These are phyloP conservation scores for Serinus canaria DNA, from an alignment of 2,113 vertebrate species.

Conservation along the genomic window DNA sequence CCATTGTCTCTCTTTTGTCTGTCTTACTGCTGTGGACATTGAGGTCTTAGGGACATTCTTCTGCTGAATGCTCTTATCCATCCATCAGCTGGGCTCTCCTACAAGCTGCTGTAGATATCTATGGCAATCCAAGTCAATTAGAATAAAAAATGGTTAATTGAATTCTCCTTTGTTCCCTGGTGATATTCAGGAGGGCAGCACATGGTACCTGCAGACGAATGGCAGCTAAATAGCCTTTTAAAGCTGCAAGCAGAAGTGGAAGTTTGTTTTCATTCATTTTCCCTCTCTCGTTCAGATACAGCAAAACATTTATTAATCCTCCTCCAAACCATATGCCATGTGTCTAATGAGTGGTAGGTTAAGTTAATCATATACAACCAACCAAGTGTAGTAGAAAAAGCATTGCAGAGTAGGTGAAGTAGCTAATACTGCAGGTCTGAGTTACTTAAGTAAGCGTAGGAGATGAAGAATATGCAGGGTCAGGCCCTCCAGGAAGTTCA, in stretches of 20 bases:
- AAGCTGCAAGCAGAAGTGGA: conserved; percentile 68
- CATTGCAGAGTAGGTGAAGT: background rate
- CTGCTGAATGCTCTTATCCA: background rate
- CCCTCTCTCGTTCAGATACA: conserved; percentile 62
- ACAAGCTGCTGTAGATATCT: background rate
- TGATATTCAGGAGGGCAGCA: conserved; percentile 54
- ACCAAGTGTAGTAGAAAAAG: conserved; percentile 49
- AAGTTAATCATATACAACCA: conserved; percentile 69
- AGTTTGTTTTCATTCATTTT: conserved; percentile 76
- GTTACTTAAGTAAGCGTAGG: background rate
- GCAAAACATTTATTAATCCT: conserved; percentile 80
- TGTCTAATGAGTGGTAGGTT: conserved; percentile 73
- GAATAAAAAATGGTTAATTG: conserved; percentile 31
- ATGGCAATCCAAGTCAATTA: background rate
- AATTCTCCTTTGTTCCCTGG: conserved; percentile 34
- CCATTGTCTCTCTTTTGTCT: background rate
- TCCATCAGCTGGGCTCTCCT: background rate
- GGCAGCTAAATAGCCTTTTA: conserved; percentile 70
- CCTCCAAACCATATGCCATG: conserved; percentile 78
- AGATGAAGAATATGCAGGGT: background rate
- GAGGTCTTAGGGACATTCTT: background rate
- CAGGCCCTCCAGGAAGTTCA: background rate
- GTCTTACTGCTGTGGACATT: background rate
- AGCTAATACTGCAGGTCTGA: background rate
- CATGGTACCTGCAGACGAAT: conserved; percentile 57